Evolutionary conservation across 2,113 vertebrate species (phyloP).

Genomic region (Hylia prasina): DNA sequence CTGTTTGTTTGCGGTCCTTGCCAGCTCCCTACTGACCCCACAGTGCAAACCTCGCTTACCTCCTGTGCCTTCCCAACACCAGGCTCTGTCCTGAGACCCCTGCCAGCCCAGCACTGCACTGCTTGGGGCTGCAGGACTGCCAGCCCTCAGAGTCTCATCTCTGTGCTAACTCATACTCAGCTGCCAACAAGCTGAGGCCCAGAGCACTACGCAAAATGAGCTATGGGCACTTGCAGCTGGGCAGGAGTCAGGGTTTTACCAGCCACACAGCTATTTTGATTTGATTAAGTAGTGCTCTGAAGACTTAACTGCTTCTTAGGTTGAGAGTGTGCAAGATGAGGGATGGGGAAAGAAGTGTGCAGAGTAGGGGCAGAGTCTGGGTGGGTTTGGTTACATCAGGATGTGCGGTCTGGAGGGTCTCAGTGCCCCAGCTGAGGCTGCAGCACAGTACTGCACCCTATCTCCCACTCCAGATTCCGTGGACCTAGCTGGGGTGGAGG

Average conservation of each 20-base stretch:
- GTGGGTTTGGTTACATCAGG: background rate
- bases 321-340: background rate
- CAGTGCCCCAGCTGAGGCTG: background rate
- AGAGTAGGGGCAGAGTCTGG: background rate
- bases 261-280: background rate
- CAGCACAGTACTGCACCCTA: background rate
- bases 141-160: background rate
- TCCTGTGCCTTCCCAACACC: background rate
- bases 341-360: background rate
- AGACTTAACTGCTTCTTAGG: background rate
- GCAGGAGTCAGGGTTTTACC: background rate
- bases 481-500: background rate
- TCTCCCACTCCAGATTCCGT: background rate
- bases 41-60: accelerated
- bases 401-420: background rate
- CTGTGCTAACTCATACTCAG: accelerated
- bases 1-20: background rate
- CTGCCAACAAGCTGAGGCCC: background rate
- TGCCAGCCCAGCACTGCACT: background rate
- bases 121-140: background rate
- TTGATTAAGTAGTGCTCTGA: background rate
- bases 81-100: background rate
- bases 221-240: background rate
- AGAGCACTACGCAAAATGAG: background rate
- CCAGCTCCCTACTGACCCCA: background rate